These are phyloP conservation scores for Odontocerum albicorne DNA, from an alignment of 2,888 invertebrate genomes.

Conservation along the genomic window DNA sequence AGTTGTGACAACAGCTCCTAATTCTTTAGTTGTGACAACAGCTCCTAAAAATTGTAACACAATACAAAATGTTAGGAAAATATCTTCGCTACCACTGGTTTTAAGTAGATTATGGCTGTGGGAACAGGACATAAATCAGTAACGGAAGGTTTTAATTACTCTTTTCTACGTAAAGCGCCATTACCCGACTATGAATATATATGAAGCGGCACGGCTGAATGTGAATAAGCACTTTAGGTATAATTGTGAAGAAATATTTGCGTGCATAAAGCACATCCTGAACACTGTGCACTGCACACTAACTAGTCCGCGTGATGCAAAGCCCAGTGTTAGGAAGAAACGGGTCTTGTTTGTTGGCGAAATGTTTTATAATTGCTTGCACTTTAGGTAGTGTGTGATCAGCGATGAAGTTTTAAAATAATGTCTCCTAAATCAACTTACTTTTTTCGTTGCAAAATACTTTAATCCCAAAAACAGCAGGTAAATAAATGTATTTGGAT, in stretches of 20 bases:
- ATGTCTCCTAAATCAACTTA: too few relatives aligned
- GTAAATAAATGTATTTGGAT: too few relatives aligned
- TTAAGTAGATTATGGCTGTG: constrained; percentile 4
- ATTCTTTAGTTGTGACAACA: too few relatives aligned
- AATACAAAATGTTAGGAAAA: too few relatives aligned
- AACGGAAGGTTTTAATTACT: constrained; percentile 59
- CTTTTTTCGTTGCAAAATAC: too few relatives aligned
- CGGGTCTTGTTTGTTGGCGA: constrained; percentile 34
- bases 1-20: too few relatives aligned
- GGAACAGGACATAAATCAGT: constrained; percentile 53
- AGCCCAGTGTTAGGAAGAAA: constrained; percentile 24
- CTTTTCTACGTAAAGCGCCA: constrained; percentile 36
- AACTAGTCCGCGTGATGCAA: constrained; percentile 22
- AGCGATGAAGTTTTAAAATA: too few relatives aligned
- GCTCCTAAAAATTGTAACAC: too few relatives aligned
- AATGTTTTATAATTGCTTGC: constrained; percentile 26
- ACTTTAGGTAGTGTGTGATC: constrained; percentile 1
- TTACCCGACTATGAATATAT: constrained; percentile 33
- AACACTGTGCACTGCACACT: too few relatives aligned
- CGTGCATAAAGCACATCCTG: constrained; percentile 22
- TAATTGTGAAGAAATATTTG: constrained; percentile 32
- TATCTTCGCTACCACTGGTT: too few relatives aligned
- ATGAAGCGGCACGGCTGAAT: constrained; percentile 29
- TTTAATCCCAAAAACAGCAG: too few relatives aligned
- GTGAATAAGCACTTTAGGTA: constrained; percentile 33